Conservation (phyloP, 2,113 vertebrate species). For the Mobula birostris region DNA sequence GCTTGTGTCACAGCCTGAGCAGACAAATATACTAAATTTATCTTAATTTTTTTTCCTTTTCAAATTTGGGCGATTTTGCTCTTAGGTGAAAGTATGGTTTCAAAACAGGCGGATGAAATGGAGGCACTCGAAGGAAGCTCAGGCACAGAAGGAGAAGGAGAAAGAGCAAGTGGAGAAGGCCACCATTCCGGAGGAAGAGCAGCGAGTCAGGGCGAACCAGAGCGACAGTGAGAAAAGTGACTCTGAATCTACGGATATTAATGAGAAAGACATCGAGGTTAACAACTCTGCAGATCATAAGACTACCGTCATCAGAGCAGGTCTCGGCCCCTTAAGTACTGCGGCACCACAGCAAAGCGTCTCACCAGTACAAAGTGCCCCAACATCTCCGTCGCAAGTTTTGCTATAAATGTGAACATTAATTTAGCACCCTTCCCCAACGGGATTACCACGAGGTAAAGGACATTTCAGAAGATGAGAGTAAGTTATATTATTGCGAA, state of each 20-base stretch:
- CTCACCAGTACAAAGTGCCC: conserved; percentile 44
- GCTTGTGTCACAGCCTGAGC: background rate
- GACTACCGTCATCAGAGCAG: conserved; percentile 66
- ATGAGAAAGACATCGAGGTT: conserved; percentile 67
- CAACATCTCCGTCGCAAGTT: conserved; percentile 46
- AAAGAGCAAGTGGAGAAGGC: conserved; percentile 62
- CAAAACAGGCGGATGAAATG: conserved; percentile 97
- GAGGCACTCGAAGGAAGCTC: conserved; percentile 94
- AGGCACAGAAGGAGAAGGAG: conserved; percentile 93
- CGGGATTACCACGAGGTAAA: conserved; percentile 28
- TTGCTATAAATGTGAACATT: conserved; percentile 47
- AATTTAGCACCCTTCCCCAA: background rate
- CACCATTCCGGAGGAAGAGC: conserved; percentile 42
- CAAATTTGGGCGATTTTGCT: background rate
- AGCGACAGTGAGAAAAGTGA: conserved; percentile 83
- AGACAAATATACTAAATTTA: background rate
- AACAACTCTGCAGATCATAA: conserved; percentile 55
- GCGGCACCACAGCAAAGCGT: conserved; percentile 42
- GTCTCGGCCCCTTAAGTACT: conserved; percentile 47
- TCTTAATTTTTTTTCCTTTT: too few relatives aligned
- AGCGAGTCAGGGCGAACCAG: conserved; percentile 60
- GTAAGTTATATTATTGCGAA: conserved; percentile 35
- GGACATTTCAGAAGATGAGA: conserved; percentile 23
- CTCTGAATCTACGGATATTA: conserved; percentile 74
- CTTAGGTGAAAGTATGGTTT: conserved; percentile 93